phyloP scores from a whole-genome alignment of 1,140 invertebrate genomes.

The Drosophila sp. region DNA sequence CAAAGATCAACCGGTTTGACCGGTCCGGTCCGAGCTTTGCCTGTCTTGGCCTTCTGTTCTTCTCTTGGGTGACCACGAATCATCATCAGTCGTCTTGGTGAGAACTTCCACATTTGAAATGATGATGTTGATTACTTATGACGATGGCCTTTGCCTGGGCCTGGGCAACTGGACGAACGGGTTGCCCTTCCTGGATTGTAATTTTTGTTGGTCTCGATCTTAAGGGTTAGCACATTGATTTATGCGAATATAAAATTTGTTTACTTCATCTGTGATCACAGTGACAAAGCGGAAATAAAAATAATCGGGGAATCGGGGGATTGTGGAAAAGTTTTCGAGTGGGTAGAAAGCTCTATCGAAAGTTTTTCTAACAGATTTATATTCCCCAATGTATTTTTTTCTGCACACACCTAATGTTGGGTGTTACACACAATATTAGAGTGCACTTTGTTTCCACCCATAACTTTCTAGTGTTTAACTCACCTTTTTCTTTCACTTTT shows the following conservation, averaged over 20 bases:
- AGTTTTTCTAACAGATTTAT: too few species aligned
- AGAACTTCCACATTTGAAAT: constrained; percentile 67
- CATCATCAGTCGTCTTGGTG: constrained; percentile 38
- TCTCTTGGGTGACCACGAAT: constrained; percentile 70
- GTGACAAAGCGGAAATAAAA: constrained; percentile 12
- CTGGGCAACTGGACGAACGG: constrained; percentile 68
- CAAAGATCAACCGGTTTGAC: constrained; percentile 78
- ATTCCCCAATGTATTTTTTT: too few species aligned
- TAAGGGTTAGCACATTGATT: constrained; percentile 60
- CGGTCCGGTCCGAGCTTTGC: constrained; percentile 61
- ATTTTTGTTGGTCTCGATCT: constrained; percentile 25
- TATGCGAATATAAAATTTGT: constrained; percentile 61
- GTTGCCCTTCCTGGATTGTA: constrained; percentile 34
- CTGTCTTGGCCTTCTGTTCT: constrained; percentile 20
- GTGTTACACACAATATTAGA: too few species aligned
- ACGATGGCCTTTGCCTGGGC: constrained; percentile 69
- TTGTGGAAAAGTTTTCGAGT: too few species aligned
- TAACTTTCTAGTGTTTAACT: too few species aligned
- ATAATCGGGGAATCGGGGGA: not conserved
- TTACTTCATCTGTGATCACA: constrained; percentile 49
- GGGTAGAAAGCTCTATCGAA: too few species aligned
- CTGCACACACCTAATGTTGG: too few species aligned
- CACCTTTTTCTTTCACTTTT: too few species aligned
- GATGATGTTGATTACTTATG: not conserved
- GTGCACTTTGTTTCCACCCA: too few species aligned